phyloP scores from a whole-genome alignment of 2,113 vertebrate species.

The Columbina picui region DNA sequence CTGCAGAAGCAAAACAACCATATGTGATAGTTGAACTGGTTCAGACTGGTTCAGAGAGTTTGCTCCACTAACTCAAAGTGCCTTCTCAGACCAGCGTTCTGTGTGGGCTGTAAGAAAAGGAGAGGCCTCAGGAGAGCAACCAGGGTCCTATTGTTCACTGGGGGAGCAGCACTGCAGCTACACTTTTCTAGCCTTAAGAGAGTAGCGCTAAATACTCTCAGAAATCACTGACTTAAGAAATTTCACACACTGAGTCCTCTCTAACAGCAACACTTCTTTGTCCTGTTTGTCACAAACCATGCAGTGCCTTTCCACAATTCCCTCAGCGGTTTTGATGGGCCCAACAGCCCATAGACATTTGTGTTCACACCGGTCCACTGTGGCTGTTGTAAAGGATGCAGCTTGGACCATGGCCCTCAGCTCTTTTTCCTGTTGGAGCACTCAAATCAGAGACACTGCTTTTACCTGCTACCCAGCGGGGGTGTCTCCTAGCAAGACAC shows the following conservation, averaged over 20 bases:
- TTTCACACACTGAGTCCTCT: not conserved
- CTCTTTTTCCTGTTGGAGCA: not conserved
- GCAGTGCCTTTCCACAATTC: not conserved
- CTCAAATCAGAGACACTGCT: not conserved
- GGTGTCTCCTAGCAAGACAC: not conserved
- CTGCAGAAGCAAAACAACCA: slow-evolving; percentile 64
- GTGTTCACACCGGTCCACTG: not conserved
- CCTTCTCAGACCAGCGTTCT: slow-evolving; percentile 16
- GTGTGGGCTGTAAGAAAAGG: slow-evolving; percentile 22
- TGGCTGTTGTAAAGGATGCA: not conserved
- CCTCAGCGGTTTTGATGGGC: not conserved
- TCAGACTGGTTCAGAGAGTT: slow-evolving; percentile 53
- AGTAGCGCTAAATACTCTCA: not conserved
- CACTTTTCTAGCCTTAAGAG: not conserved
- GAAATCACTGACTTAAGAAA: not conserved
- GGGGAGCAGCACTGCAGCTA: not conserved
- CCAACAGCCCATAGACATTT: not conserved
- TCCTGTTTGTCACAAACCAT: not conserved
- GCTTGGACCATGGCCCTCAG: not conserved
- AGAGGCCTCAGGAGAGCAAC: not conserved
- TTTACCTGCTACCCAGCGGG: not conserved
- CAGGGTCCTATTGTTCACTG: not conserved
- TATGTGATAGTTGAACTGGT: slow-evolving; percentile 49
- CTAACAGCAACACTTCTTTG: not conserved
- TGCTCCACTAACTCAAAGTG: not conserved